Conservation (phyloP, 2,113 vertebrate species). For the Elachura formosa region DNA sequence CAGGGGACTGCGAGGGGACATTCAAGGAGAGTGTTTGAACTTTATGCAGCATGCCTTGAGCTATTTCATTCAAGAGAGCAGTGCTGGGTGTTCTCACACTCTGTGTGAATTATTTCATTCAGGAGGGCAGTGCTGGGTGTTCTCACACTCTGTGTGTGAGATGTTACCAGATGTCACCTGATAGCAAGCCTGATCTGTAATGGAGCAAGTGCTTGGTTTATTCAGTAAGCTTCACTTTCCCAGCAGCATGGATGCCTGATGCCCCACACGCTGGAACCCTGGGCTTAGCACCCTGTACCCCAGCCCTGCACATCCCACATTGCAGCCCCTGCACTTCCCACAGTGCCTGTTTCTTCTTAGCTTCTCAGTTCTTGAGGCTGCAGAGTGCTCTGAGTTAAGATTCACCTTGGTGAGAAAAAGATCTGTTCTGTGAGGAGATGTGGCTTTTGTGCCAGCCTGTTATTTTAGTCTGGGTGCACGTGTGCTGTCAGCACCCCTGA, state of each 20-base stretch:
- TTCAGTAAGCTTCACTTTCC: neutral
- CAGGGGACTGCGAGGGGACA: rapidly evolving
- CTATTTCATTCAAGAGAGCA: neutral
- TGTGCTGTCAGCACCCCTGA: neutral
- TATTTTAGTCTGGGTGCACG: rapidly evolving
- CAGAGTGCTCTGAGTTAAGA: neutral
- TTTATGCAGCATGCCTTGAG: neutral
- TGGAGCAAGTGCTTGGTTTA: neutral
- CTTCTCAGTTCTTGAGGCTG: rapidly evolving
- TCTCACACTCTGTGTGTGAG: neutral
- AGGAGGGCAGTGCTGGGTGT: neutral
- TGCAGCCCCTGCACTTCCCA: neutral
- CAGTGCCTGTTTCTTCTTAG: neutral
- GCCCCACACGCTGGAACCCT: rapidly evolving
- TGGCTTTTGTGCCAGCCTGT: neutral
- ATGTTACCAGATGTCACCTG: neutral
- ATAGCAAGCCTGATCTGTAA: neutral
- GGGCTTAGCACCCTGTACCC: neutral
- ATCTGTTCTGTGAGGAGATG: neutral
- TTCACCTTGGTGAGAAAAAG: neutral
- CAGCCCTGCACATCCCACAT: neutral
- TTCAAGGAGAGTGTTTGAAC: neutral
- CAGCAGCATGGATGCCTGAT: neutral
- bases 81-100: neutral
- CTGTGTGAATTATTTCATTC: neutral